Base-by-base conservation (phyloP, 1,140 invertebrate genomes). In the Drosophila eugracilis region DNA sequence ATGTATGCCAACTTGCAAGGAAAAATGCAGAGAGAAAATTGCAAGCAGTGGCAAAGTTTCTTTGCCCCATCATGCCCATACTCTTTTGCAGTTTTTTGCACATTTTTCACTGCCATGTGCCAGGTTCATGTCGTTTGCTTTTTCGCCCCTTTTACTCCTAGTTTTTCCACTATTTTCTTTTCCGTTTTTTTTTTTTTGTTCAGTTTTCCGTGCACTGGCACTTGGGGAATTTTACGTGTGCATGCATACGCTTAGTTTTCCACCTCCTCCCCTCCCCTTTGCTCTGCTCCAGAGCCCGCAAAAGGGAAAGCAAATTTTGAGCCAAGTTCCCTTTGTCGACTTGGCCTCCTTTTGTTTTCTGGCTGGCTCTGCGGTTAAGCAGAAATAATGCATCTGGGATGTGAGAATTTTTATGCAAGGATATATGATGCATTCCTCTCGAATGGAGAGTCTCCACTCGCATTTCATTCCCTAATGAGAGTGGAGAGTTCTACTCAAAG, bases 31-130 rank as follows among this genome's bases (percentile, higher is more conserved):
- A 39, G 48, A n/a, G 55, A 58, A 72, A 78, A 69, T 45, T 69
- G 69, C 60, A 65, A 47, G 36, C 55, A 72, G 32, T 34, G 53
- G 47, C 53, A 66, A 70, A 75, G 72, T 75, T 75, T 75, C 53
- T 44, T 37, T 55, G 62, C 60, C 32, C 44, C 47, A 17, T 6
- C 34, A 3, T 28, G 6, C 17, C 39, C 26, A 32, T 53, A 34
- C 39, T 47, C 10, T 42, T 59, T 7, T 48, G n/a, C 57, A 30
- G 57, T 62, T 44, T 71, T 60, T 78, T 75, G 77, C 53, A 72
- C 77, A 80, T 80, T 80, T 80, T 80, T 80, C 77, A 80, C 77
- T 80, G 77, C 77, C 77, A 79, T 75, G 77, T 80, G 76, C 53
- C 77, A 79, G 75, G 42, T 60, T 71, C 49, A 53, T 77, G 74